phyloP scores from a whole-genome alignment of 2,113 vertebrate species.

The Elaphurus davidianus region DNA sequence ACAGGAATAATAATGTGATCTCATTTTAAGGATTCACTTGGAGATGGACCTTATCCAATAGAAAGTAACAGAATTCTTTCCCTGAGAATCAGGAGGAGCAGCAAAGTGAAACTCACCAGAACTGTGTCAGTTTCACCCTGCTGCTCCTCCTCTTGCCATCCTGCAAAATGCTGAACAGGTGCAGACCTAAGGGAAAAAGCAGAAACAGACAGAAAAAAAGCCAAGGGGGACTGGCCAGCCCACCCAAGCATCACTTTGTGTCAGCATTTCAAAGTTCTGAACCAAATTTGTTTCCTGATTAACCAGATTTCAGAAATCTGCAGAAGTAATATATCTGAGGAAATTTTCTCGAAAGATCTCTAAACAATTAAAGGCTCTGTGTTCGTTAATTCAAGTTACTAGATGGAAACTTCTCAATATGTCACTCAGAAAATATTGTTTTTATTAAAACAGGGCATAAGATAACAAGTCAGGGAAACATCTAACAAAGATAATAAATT shows the following conservation, averaged over 20 bases:
- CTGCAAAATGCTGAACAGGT: slow-evolving; percentile 62
- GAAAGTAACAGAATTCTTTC: slow-evolving; percentile 58
- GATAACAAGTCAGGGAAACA: slow-evolving; percentile 44
- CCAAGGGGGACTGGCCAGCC: slow-evolving; percentile 11
- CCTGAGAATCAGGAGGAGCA: slow-evolving; percentile 75
- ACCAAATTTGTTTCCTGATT: background rate
- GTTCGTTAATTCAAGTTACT: slow-evolving; percentile 21
- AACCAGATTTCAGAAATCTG: slow-evolving; percentile 44
- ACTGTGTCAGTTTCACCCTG: slow-evolving; percentile 76
- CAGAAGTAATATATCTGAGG: background rate
- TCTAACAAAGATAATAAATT: slow-evolving; percentile 39
- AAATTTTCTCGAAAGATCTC: slow-evolving; percentile 1
- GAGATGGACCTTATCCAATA: slow-evolving; percentile 43
- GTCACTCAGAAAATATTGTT: background rate
- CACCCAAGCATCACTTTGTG: slow-evolving; percentile 23
- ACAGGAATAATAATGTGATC: slow-evolving; percentile 19
- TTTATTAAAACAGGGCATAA: slow-evolving; percentile 41
- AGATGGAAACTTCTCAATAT: slow-evolving; percentile 22
- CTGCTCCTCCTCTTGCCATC: slow-evolving; percentile 72
- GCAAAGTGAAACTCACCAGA: slow-evolving; percentile 77
- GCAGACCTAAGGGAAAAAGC: slow-evolving; percentile 59
- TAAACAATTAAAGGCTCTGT: slow-evolving; percentile 11
- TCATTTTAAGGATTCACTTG: slow-evolving; percentile 46
- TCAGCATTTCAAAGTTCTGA: slow-evolving; percentile 47
- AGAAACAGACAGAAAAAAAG: slow-evolving; percentile 56